phyloP scores from a whole-genome alignment of 2,113 vertebrate genomes.

The Herpetotheres cachinnans region DNA sequence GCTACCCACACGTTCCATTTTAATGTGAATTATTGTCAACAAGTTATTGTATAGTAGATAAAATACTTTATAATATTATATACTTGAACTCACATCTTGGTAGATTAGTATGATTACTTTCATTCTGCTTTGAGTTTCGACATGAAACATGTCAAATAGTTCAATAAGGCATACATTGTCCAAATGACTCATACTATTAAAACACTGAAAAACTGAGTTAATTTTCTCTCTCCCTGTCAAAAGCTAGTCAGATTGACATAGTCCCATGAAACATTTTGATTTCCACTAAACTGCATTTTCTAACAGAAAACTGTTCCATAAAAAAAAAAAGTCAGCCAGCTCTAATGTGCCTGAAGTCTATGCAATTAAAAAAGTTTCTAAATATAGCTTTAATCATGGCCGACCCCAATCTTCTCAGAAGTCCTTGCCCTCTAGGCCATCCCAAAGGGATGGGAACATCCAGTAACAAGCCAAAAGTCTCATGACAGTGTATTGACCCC shows the following conservation, averaged over 20 bases:
- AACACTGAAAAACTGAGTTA: slow-evolving; percentile 14
- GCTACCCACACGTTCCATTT: neutral
- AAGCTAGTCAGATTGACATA: slow-evolving; percentile 4
- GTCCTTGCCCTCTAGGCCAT: slow-evolving; percentile 64
- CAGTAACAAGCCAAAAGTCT: slow-evolving; percentile 69
- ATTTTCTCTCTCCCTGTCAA: slow-evolving; percentile 19
- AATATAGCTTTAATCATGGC: slow-evolving; percentile 69
- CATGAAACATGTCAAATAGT: neutral
- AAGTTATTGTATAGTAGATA: neutral
- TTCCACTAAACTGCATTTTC: slow-evolving; percentile 36
- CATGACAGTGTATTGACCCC: slow-evolving; percentile 68
- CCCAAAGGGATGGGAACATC: slow-evolving; percentile 61
- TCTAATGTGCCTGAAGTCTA: slow-evolving; percentile 62
- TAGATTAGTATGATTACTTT: neutral
- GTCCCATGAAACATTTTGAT: slow-evolving; percentile 31
- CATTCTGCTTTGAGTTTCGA: neutral
- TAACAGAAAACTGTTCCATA: slow-evolving; percentile 24
- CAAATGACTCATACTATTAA: neutral
- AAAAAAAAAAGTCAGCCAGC: slow-evolving; percentile 1
- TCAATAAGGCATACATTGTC: neutral
- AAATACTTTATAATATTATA: neutral
- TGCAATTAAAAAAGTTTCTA: slow-evolving; percentile 70
- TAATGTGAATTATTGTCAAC: neutral
- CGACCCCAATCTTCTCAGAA: slow-evolving; percentile 57
- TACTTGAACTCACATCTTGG: neutral